These are phyloP conservation scores for Nephrotoma guestfalica DNA, from an alignment of 2,888 invertebrate species.

Conservation along the genomic window DNA sequence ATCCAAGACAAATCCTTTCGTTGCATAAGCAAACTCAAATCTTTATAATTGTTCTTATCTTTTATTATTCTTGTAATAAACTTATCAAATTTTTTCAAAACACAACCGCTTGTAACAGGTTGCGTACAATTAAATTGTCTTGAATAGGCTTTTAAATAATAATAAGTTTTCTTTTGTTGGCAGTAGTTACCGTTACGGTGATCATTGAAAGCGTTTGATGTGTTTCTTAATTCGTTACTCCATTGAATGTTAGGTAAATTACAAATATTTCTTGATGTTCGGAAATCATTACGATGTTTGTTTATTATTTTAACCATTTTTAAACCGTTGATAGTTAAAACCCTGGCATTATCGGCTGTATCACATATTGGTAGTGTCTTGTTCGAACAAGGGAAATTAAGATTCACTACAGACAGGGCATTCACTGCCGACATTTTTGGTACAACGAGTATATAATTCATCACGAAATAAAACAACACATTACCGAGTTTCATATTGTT, in stretches of 20 bases:
- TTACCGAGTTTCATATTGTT: too few species aligned
- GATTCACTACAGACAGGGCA: too few species aligned
- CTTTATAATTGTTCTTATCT: too few species aligned
- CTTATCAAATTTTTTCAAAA: background rate
- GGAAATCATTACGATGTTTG: background rate
- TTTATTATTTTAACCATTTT: background rate
- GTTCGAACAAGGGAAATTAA: too few species aligned
- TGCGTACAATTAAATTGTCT: background rate
- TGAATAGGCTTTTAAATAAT: background rate
- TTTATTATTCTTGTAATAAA: background rate
- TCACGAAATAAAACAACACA: too few species aligned
- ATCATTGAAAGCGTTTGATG: background rate
- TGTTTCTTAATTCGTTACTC: background rate
- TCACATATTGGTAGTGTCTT: too few species aligned
- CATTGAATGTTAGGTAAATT: background rate
- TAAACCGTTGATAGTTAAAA: too few species aligned
- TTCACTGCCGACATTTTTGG: too few species aligned
- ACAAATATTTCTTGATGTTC: background rate
- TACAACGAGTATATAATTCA: too few species aligned
- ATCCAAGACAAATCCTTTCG: background rate
- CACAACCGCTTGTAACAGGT: background rate
- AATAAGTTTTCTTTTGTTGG: background rate
- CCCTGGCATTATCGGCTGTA: too few species aligned
- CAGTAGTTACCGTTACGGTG: too few species aligned
- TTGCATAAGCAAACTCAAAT: too few species aligned